Evolutionary conservation across 2,113 vertebrate species (phyloP), one percentile per base, ranked within the genome.

Genomic region (Crotophaga sulcirostris): DNA sequence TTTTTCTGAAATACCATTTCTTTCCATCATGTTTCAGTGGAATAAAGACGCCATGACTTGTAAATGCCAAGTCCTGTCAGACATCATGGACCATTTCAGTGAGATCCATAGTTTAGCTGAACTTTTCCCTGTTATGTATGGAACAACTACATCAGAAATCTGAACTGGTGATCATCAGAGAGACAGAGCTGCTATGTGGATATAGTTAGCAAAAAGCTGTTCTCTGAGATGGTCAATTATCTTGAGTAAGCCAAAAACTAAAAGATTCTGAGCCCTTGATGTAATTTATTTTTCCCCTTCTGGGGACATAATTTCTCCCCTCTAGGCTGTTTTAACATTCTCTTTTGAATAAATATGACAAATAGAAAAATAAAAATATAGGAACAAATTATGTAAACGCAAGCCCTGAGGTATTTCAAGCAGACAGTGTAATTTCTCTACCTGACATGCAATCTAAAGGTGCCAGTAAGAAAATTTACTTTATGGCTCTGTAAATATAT

Each of bases 331-430:
- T 87, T 87, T 38, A 81, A 89, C 91, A 94, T 90, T 96, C 94
- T 92, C 87, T 52, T 94, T 62, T 45, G 84, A 97, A 98, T 97
- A 97, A 97, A 97, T 97, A 97, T 33, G 87, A 96, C 94, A 90
- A 96, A 90, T 88, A 97, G 58, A 96, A 96, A 95, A 97, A 97
- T 62, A 79, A 93, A 97, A 95, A 78, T 60, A 85, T 40, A 88
- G 88, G 89, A 93, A 63, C 47, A 89, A 96, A 90, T 74, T 54
- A 93, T 94, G 93, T 98, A 98, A 98, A 98, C 90, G n/a, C 70
- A 95, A 97, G 90, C 96, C 89, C 91, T 97, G 98, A 98, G 98
- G 97, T 98, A 98, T 98, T 98, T 98, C 92, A 96, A 96, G 95
- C 87, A 94, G 84, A 96, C 89, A 96, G 89, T 96, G 91, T 94